These are phyloP conservation scores for Dendrocopos noguchii DNA, from an alignment of 2,113 vertebrate genomes.

Conservation along the genomic window DNA sequence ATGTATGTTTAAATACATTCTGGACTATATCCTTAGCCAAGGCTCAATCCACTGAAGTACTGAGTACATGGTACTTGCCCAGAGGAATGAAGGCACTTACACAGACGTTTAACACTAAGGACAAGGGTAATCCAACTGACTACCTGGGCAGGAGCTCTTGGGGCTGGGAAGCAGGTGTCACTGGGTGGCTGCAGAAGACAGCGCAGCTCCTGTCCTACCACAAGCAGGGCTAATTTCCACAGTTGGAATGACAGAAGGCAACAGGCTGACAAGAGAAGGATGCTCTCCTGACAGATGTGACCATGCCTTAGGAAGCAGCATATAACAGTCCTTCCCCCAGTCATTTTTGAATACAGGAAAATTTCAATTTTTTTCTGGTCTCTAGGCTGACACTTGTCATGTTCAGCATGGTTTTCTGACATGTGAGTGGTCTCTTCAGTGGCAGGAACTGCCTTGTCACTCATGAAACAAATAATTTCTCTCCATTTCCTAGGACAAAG, in stretches of 20 bases:
- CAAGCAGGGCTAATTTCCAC: background rate
- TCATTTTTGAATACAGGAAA: background rate
- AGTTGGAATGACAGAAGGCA: background rate
- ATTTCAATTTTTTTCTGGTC: background rate
- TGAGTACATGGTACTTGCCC: background rate
- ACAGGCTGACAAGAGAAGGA: background rate
- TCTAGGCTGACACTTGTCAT: background rate
- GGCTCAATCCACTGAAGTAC: background rate
- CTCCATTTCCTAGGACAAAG: fast-evolving
- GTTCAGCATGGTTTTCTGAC: background rate
- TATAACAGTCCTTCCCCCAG: background rate
- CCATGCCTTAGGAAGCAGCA: fast-evolving
- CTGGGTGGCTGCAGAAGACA: background rate
- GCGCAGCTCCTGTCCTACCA: background rate
- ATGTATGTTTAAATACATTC: background rate
- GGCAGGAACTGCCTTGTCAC: background rate
- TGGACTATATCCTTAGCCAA: background rate
- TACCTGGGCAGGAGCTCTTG: background rate
- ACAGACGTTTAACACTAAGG: fast-evolving
- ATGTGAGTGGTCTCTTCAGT: background rate
- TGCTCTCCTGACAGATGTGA: background rate
- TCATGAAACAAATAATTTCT: background rate
- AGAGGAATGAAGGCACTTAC: background rate
- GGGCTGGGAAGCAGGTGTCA: background rate
- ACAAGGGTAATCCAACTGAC: background rate